These are phyloP conservation scores for Lepisosteus osseus DNA, from an alignment of 2,113 vertebrate species.

Conservation along the genomic window DNA sequence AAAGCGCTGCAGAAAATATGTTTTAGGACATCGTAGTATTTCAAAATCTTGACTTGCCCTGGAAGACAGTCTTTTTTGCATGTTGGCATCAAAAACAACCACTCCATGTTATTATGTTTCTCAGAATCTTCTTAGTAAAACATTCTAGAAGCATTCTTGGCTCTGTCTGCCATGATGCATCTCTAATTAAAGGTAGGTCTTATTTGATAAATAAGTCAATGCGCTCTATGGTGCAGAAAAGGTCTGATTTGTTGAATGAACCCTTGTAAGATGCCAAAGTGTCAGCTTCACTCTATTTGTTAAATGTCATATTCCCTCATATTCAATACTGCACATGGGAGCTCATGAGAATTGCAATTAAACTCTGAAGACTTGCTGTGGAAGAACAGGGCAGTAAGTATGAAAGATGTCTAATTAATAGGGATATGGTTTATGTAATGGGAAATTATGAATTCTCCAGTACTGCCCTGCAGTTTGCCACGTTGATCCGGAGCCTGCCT, in stretches of 20 bases:
- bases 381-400: background rate
- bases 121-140: too few relatives aligned
- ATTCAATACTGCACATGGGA: background rate
- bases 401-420: background rate
- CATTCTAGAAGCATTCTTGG: too few relatives aligned
- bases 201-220: too few relatives aligned
- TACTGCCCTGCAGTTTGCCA: background rate
- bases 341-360: constrained; percentile 2
- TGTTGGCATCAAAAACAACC: too few relatives aligned
- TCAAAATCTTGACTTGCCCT: too few relatives aligned
- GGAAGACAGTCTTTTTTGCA: too few relatives aligned
- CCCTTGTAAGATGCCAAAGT: background rate
- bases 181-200: too few relatives aligned
- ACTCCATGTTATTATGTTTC: too few relatives aligned
- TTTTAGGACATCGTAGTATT: too few relatives aligned
- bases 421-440: background rate
- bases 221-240: background rate
- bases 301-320: background rate
- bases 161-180: too few relatives aligned
- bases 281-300: constrained; percentile 2
- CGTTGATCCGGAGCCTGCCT: background rate
- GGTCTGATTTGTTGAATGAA: constrained; percentile 18
- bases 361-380: background rate
- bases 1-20: too few relatives aligned
- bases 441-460: background rate